Percentiles rank a stretch among this genome's conserved stretches.
phyloP scores from a whole-genome alignment of 23 tunicate genomes.

The Aplidium turbinatum region DNA sequence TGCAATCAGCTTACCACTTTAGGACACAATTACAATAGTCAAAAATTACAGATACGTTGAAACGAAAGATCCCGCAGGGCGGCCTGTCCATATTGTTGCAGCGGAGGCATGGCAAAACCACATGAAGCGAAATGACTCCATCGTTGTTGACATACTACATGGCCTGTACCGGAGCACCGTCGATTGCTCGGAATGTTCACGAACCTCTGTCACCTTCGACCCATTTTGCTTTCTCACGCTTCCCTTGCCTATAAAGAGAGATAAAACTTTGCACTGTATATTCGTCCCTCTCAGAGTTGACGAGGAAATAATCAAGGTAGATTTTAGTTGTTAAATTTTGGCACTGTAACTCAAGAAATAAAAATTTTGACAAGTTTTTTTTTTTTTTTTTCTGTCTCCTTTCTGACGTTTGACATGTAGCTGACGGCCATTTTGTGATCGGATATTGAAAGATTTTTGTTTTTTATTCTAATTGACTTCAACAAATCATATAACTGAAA shows the following conservation, averaged over 20 bases:
- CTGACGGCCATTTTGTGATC: too few species aligned
- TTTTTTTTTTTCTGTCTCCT: neutral
- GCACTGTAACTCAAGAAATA: neutral
- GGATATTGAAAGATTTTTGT: too few species aligned
- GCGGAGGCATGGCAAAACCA: constrained; percentile 84
- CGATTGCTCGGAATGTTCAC: constrained; percentile 85
- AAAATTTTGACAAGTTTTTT: neutral
- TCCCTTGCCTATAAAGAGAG: constrained; percentile 67
- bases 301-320: constrained; percentile 52
- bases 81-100: constrained; percentile 66
- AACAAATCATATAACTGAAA: too few species aligned
- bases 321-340: neutral
- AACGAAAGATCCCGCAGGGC: constrained; percentile 72
- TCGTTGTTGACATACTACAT: constrained; percentile 80
- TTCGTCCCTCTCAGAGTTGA: constrained; percentile 54
- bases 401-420: too few species aligned
- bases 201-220: constrained; percentile 93
- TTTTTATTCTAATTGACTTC: too few species aligned
- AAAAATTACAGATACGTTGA: constrained; percentile 78
- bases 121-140: constrained; percentile 61
- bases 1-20: too few species aligned
- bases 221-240: constrained; percentile 83
- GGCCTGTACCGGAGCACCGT: constrained; percentile 85
- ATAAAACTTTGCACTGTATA: constrained; percentile 39
- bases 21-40: too few species aligned